Evolutionary conservation across 1,140 invertebrate species (phyloP).

Genomic region (Campoletis sonorensis): DNA sequence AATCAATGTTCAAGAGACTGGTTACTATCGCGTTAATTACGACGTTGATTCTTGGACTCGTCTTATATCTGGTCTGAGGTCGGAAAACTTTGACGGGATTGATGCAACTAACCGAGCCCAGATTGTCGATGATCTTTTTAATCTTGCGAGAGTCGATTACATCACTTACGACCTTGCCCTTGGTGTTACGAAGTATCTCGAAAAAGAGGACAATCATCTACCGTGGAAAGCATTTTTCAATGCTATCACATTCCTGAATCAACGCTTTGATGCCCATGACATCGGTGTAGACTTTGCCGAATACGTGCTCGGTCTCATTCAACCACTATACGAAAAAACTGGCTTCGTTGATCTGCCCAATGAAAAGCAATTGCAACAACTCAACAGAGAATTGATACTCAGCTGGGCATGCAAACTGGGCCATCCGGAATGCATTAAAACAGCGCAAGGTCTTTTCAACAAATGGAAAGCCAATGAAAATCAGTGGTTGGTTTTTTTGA

Average conservation of each 20-base stretch:
- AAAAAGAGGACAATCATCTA: constrained; percentile 77
- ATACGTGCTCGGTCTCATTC: constrained; percentile 54
- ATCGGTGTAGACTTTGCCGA: constrained; percentile 33
- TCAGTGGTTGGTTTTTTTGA: constrained; percentile 67
- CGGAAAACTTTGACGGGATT: constrained; percentile 71
- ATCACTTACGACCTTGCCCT: constrained; percentile 66
- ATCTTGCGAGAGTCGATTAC: constrained; percentile 72
- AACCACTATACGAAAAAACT: constrained; percentile 65
- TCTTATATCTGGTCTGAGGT: constrained; percentile 75
- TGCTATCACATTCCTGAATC: constrained; percentile 56
- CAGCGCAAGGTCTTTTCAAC: constrained; percentile 70
- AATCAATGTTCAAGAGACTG: constrained; percentile 80
- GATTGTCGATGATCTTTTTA: constrained; percentile 78
- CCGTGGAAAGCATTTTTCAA: constrained; percentile 70
- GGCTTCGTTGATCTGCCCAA: constrained; percentile 66
- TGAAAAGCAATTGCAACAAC: constrained; percentile 73
- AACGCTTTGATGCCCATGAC: constrained; percentile 50
- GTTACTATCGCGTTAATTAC: constrained; percentile 83
- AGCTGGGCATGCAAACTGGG: constrained; percentile 75
- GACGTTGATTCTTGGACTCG: constrained; percentile 76
- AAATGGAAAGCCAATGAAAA: constrained; percentile 70
- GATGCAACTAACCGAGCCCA: constrained; percentile 80
- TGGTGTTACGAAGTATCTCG: constrained; percentile 78
- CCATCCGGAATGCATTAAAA: constrained; percentile 73
- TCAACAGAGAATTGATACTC: constrained; percentile 75